Conservation (phyloP, 1,140 invertebrate species). For the Hirudo medicinalis region DNA sequence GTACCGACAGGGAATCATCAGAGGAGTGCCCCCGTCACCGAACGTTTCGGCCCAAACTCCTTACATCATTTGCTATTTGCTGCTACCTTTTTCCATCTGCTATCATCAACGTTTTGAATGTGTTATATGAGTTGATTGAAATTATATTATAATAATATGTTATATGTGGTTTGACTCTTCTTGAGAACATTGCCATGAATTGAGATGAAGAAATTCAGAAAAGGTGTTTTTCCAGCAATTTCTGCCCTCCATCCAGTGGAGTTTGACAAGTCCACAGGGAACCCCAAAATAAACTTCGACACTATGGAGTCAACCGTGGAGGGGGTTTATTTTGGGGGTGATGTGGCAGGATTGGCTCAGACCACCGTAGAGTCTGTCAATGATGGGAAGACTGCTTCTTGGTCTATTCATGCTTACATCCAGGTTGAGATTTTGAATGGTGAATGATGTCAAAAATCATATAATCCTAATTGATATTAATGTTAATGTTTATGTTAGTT, state of each 20-base stretch:
- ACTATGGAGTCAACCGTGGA: constrained; percentile 64
- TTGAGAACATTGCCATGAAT: too few species aligned
- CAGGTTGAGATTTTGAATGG: constrained; percentile 50
- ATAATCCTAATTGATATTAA: background rate
- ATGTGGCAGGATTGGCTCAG: constrained; percentile 79
- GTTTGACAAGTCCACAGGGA: constrained; percentile 56
- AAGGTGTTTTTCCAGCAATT: constrained; percentile 49
- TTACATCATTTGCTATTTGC: background rate
- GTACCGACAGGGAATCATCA: too few species aligned
- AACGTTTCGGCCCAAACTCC: too few species aligned
- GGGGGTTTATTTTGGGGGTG: constrained; percentile 81
- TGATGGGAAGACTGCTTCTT: constrained; percentile 91
- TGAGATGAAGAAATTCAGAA: background rate
- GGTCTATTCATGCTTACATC: constrained; percentile 84
- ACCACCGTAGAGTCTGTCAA: constrained; percentile 96
- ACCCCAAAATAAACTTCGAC: constrained; percentile 59
- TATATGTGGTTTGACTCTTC: too few species aligned
- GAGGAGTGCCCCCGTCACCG: too few species aligned
- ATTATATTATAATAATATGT: too few species aligned
- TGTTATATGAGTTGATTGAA: background rate
- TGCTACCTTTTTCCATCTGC: background rate
- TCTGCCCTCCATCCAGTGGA: constrained; percentile 64
- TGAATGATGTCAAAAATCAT: background rate
- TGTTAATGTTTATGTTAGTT: background rate
- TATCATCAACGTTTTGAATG: background rate